Base-by-base conservation (phyloP, 2,888 invertebrate genomes). In the Norana najaformis region DNA sequence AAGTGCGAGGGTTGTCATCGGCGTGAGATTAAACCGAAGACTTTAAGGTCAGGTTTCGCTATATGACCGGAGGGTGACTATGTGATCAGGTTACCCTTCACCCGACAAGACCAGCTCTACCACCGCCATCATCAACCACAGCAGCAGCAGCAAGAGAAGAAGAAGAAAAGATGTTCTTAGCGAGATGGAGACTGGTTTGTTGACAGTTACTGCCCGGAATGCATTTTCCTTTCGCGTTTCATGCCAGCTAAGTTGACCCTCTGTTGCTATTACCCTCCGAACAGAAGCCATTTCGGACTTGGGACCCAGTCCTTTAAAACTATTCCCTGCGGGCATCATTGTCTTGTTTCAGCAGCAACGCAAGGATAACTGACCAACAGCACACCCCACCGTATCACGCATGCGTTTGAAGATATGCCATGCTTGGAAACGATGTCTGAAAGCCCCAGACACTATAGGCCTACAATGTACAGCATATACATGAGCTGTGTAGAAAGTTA, bases 81-180 rank as follows among this genome's bases (percentile, higher is more conserved):
- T 30, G 69, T n/a, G 69, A 69, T 69, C 69, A n/a, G n/a, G 69
- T 69, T 69, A 69, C 69, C 69, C 69, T 69, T 69, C 69, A 69
- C 30, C 69, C 30, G n/a, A 8, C 69, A 69, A 6, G 8, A n/a
- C 69, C 69, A 41, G 41, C 41, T 16, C 18, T 18, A 41, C 41
- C 41, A 69, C 69, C 30, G n/a, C 69, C 69, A 69, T 11, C 69
- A 69, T 11, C 69, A 69, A 0, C n/a, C 0, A 5, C n/a, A 30
- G 1, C 69, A 2, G 30, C 69, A 69, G 69, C 69, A n/a, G 69
- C 11, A n/a, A 11, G 0, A n/a, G 69, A 8, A n/a, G 69, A 16
- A 16, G 47, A n/a, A 20, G 47, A 69, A 69, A 8, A 69, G 69
- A 69, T 69, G 69, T 69, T n/a, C 69, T 16, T 69, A n/a, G n/a